These are phyloP conservation scores for Solea senegalensis DNA, from an alignment of 2,113 vertebrate genomes.

Conservation along the genomic window DNA sequence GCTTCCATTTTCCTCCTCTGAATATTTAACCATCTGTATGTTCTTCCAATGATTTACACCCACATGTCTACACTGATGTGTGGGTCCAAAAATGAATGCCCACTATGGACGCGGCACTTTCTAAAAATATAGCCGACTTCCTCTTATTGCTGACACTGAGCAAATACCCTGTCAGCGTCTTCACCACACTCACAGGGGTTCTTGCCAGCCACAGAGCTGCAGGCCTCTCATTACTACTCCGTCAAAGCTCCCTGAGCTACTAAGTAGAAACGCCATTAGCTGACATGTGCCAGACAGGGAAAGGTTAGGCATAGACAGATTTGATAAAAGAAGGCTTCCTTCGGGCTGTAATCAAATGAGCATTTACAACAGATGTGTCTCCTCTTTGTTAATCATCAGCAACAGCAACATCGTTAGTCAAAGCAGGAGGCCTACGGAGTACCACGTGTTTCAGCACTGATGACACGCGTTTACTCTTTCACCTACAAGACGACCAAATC, in stretches of 20 bases:
- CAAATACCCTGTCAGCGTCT: constrained; percentile 5
- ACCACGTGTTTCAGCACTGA: background rate
- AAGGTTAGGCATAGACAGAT: background rate
- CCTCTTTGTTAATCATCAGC: background rate
- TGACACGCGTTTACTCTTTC: background rate
- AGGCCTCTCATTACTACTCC: background rate
- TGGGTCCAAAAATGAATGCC: background rate
- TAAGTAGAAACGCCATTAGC: background rate
- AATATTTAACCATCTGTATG: background rate
- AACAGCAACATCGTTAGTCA: background rate
- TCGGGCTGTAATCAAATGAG: background rate
- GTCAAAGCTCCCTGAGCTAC: background rate
- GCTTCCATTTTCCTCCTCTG: background rate
- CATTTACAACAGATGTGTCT: background rate
- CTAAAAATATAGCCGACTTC: constrained; percentile 9
- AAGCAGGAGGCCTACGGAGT: background rate
- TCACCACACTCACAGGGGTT: background rate
- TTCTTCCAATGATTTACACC: background rate
- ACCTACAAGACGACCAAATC: background rate
- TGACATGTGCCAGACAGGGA: background rate
- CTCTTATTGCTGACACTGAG: constrained; percentile 11
- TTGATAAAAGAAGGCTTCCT: background rate
- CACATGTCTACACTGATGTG: background rate
- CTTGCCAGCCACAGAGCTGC: background rate
- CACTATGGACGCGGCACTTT: background rate